Conservation (phyloP, 2,797 vertebrate species). For the Trematomus bernacchii region DNA sequence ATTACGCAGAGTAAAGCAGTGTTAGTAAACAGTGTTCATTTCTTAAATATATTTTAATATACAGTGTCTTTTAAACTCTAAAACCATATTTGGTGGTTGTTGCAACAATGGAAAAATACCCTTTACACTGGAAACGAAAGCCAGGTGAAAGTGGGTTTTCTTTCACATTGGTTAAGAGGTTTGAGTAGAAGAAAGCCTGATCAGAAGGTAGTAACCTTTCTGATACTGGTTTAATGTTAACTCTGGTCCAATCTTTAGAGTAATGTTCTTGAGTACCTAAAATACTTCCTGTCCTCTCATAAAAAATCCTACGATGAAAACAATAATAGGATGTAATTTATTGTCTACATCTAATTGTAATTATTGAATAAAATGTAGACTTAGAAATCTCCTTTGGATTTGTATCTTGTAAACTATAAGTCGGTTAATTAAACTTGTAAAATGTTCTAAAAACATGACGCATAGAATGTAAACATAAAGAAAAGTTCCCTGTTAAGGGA, state of each 20-base stretch:
- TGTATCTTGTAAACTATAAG: neutral
- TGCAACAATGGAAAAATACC: too few relatives aligned
- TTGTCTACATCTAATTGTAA: neutral
- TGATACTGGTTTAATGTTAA: neutral
- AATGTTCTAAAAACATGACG: neutral
- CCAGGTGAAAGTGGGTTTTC: too few relatives aligned
- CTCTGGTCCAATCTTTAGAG: neutral
- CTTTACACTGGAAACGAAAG: too few relatives aligned
- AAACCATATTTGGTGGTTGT: too few relatives aligned
- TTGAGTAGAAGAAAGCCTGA: too few relatives aligned
- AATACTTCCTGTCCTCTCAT: neutral
- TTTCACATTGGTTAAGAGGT: too few relatives aligned
- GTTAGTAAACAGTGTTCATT: too few relatives aligned
- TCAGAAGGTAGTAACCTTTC: too few relatives aligned
- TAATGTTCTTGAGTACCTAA: neutral
- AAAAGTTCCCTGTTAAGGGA: neutral
- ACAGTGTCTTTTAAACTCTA: too few relatives aligned
- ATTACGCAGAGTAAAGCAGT: too few relatives aligned
- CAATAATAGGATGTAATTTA: neutral
- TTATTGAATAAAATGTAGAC: neutral
- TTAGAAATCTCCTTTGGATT: neutral
- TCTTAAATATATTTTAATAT: too few relatives aligned
- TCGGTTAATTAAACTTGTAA: constrained; percentile 8
- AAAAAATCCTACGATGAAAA: neutral
- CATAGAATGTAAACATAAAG: constrained; percentile 11